Base-by-base conservation (phyloP, 2,888 invertebrate genomes). In the Phoenoteleia sp. region DNA sequence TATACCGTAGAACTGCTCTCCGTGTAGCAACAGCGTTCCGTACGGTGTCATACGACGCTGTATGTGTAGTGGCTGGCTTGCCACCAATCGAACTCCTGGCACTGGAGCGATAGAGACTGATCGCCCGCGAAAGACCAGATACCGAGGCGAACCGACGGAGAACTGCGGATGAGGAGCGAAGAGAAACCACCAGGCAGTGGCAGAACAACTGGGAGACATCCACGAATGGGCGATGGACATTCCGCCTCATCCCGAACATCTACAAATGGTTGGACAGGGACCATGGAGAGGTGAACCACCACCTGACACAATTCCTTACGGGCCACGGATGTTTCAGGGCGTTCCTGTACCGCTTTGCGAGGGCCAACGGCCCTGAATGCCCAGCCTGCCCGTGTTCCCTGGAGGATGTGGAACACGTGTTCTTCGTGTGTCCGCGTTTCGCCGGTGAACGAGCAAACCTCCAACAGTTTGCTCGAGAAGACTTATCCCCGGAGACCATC, bases 281-380 rank as follows among this genome's bases (percentile, higher is more conserved):
- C n/a, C 82, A 87, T 66, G 86, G 86, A 15, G 75, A 86, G 21
- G 74, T 84, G 15, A 49, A 77, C 45, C 84, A 83, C 33, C 74
- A 84, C 64, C 62, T 86, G 13, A 54, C 23, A 2, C 29, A 54
- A 15, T n/a, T 54, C 2, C 9, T 54, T 7, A 15, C 19, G 3
- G 60, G 60, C 4, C 86, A 84, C 58, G 86, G 84, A 21, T 84
- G 72, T 36, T 87, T 86, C 60, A 39, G 19, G 7, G 17, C 33
- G n/a, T 87, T 84, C 60, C 79, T 80, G n/a, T n/a, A 52, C 15
- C 71, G 52, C 25, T 58, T 62, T 27, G 47, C 23, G 19, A 49
- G 45, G 15, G 27, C 21, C 4, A 36, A 36, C 4, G 33, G 39
- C 23, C 27, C 23, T 11, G 13, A 33, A 29, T 74, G 74, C 17